These are phyloP conservation scores for Spermophilus dauricus DNA, from an alignment of 2,113 vertebrate genomes.

Conservation along the genomic window DNA sequence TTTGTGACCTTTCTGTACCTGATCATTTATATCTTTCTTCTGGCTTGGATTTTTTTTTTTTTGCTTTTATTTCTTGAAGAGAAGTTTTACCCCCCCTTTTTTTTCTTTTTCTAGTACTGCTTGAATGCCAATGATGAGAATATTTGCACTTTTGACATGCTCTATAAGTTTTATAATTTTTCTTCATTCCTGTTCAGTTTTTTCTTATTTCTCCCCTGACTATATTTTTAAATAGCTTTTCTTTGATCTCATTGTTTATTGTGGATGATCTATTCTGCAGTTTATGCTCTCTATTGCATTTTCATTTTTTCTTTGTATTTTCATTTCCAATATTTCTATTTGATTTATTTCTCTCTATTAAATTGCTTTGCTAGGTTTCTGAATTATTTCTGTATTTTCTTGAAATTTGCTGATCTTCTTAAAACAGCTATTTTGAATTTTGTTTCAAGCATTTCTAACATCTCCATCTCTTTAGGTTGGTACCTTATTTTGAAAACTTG, in stretches of 20 bases:
- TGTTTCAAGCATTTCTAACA: background rate
- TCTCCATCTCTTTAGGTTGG: background rate
- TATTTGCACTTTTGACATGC: background rate
- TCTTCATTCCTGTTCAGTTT: background rate
- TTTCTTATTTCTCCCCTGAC: background rate
- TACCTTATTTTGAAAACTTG: background rate
- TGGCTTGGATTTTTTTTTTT: background rate
- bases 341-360: background rate
- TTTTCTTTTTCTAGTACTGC: background rate
- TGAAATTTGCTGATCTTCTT: background rate
- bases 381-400: background rate
- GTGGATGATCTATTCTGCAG: background rate
- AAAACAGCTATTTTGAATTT: background rate
- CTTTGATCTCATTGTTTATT: background rate
- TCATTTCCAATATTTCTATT: background rate
- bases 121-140: background rate
- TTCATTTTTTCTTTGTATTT: background rate
- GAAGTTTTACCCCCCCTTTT: background rate
- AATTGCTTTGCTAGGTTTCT: background rate
- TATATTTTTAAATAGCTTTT: background rate
- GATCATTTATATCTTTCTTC: background rate
- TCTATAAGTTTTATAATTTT: background rate
- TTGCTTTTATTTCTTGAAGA: background rate
- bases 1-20: background rate
- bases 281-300: background rate